phyloP scores from a whole-genome alignment of 2,797 vertebrate genomes.

The Tolypeutes matacus region DNA sequence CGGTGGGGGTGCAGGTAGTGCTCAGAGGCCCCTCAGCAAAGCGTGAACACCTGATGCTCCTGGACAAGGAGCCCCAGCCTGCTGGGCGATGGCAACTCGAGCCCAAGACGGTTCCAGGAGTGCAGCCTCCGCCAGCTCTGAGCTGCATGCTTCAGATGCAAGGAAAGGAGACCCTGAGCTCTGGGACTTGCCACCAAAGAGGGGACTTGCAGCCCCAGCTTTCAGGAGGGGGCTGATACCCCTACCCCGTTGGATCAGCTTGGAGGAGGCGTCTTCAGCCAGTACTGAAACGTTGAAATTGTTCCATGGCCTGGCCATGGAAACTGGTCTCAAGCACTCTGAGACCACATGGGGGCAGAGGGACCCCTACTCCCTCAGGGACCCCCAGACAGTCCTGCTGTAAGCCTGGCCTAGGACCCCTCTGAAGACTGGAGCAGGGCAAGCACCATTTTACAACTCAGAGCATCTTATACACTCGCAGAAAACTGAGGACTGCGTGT shows the following conservation, averaged over 20 bases:
- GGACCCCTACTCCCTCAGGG: not conserved
- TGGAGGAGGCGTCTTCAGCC: rapidly evolving
- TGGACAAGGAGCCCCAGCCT: rapidly evolving
- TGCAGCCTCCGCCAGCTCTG: rapidly evolving
- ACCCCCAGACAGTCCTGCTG: not conserved
- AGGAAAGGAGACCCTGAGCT: rapidly evolving
- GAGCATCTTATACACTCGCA: rapidly evolving
- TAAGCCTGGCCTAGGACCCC: not conserved
- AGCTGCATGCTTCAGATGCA: not conserved
- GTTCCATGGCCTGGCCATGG: rapidly evolving
- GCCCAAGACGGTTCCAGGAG: not conserved
- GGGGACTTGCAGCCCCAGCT: rapidly evolving
- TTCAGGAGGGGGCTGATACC: not conserved
- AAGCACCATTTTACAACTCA: rapidly evolving
- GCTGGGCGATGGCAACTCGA: rapidly evolving
- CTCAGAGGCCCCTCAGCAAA: not conserved
- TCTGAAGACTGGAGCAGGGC: too few relatives aligned
- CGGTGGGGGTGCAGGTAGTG: rapidly evolving
- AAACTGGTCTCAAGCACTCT: not conserved
- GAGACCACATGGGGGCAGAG: not conserved
- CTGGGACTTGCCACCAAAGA: rapidly evolving
- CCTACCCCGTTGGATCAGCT: rapidly evolving
- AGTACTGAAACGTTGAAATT: rapidly evolving
- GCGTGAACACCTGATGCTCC: not conserved
- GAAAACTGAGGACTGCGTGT: rapidly evolving